Base-by-base conservation (phyloP, 30 jellyfish, hydroid and myxozoan genomes). In the Sanderia malayensis region DNA sequence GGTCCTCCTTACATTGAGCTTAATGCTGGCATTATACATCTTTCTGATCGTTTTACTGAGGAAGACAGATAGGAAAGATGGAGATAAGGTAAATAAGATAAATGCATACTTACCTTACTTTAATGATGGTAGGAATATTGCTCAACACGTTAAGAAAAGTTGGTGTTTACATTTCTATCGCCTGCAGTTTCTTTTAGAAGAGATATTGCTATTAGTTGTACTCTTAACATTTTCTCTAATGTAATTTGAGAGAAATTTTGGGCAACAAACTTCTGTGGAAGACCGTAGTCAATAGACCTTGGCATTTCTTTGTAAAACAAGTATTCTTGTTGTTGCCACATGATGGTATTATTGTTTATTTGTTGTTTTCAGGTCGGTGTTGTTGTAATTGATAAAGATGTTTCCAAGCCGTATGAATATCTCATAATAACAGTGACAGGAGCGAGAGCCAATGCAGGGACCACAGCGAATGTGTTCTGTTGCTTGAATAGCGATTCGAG, bases 381-480 rank as follows among this genome's bases (percentile, higher is more conserved):
- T 46, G 57, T 73, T 21, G 76, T 86, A 19, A 46, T 72, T 2
- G 88, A 72, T 46, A 25, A 44, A 15, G 85, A 74, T n/a, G 10
- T 58, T 10, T n/a, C 73, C 78, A 70, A 58, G 66, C 76, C 72
- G 15, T 63, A 60, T 27, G 72, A 67, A 44, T 76, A 76, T 57
- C 70, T 86, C 0, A 61, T 76, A 24, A 61, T 77, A 20, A 18
- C 76, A 17, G 85, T 86, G 4, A 86, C 96, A 31, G 96, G 96
- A 17, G 90, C 90, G 13, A 86, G 96, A 32, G 23, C 45, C 24
- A 64, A 72, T 24, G 81, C 86, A 24, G 96, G 96, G 2, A 60
- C 96, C 1, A 76, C 96, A 4, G 96, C 96, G 1, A 79, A 86
- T 57, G 96, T 86, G 32, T 72, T 71, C 57, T 72, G 87, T 33